Evolutionary conservation across 2,888 invertebrate species (phyloP).

Genomic region (Philereme transversata): DNA sequence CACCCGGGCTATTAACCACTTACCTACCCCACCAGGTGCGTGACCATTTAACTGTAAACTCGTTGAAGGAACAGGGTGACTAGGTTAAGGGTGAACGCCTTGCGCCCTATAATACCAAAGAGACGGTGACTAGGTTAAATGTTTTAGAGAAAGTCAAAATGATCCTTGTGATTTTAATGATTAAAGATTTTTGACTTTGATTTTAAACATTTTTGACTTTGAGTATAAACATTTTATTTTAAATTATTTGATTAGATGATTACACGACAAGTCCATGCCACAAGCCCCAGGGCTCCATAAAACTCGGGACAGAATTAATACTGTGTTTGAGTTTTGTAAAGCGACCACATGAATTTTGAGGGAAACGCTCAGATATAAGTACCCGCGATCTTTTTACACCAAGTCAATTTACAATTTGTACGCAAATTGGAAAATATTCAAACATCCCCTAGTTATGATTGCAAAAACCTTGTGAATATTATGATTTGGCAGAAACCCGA

Average conservation of each 20-base stretch:
- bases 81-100: slow-evolving; percentile 23
- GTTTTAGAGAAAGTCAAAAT: background rate
- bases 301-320: too few species aligned
- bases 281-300: too few species aligned
- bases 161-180: too few species aligned
- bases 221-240: background rate
- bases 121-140: slow-evolving; percentile 1
- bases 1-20: slow-evolving; percentile 24
- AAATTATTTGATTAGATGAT: too few species aligned
- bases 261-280: too few species aligned
- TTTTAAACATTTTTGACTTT: too few species aligned
- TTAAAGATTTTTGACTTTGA: too few species aligned
- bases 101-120: background rate
- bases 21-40: slow-evolving; percentile 27
- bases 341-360: too few species aligned
- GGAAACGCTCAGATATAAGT: too few species aligned
- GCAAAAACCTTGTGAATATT: background rate
- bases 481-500: slow-evolving; percentile 5
- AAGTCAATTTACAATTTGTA: slow-evolving; percentile 13
- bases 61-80: slow-evolving; percentile 14
- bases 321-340: too few species aligned
- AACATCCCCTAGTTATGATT: slow-evolving; percentile 3
- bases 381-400: slow-evolving; percentile 1
- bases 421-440: slow-evolving; percentile 9
- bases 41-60: slow-evolving; percentile 24